Percentiles rank a stretch among this genome's conserved stretches.
Evolutionary conservation across 2,113 vertebrate species (phyloP).

Genomic region (Natator depressus): DNA sequence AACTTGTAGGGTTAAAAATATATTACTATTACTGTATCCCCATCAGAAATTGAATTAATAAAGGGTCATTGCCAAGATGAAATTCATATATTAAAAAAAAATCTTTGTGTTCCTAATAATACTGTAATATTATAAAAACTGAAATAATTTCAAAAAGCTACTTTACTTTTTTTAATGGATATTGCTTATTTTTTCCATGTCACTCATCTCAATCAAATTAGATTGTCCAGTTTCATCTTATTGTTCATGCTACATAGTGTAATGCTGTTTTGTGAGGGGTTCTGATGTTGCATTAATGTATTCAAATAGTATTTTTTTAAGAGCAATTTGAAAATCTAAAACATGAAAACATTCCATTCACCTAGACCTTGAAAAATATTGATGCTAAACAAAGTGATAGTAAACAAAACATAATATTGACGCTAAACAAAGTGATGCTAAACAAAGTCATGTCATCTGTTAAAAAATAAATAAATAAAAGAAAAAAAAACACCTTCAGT

Average conservation of each 20-base stretch:
- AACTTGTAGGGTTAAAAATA: background rate
- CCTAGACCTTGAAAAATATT: background rate
- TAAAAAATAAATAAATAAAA: background rate
- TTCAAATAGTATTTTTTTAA: background rate
- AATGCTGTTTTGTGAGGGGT: accelerated
- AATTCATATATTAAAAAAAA: background rate
- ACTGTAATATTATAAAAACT: background rate
- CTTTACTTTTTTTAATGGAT: background rate
- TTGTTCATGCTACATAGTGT: background rate
- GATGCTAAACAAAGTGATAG: background rate
- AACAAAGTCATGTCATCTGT: background rate
- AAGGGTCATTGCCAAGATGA: background rate
- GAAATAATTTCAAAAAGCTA: background rate
- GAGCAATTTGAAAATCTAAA: background rate
- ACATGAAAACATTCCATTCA: background rate
- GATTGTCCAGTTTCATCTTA: accelerated
- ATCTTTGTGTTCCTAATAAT: background rate
- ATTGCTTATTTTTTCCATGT: background rate
- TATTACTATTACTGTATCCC: background rate
- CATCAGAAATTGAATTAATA: background rate
- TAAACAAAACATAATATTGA: background rate
- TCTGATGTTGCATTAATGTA: background rate
- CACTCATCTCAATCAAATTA: background rate
- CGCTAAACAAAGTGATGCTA: background rate
- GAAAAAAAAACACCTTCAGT: background rate